phyloP scores from a whole-genome alignment of 2,797 vertebrate genomes.

The Amblyopsis hoosieri region DNA sequence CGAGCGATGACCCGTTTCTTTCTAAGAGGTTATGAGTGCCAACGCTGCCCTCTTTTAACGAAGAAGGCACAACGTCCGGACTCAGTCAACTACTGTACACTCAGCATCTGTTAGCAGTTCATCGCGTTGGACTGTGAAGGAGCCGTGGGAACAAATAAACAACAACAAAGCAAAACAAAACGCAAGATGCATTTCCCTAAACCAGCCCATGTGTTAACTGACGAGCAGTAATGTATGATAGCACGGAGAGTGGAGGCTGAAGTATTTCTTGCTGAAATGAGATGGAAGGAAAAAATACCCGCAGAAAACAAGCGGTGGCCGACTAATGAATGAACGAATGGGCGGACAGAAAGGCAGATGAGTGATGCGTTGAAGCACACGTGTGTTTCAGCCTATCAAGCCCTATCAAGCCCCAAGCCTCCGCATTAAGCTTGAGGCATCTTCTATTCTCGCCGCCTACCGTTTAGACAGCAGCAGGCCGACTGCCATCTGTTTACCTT shows the following conservation, averaged over 20 bases:
- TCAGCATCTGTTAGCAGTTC: constrained; percentile 34
- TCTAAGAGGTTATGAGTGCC: too few relatives aligned
- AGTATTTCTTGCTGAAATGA: neutral
- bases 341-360: neutral
- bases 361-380: neutral
- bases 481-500: constrained; percentile 32
- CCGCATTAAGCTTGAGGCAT: neutral
- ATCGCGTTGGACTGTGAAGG: constrained; percentile 24
- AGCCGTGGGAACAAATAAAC: constrained; percentile 27
- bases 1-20: too few relatives aligned
- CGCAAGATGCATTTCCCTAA: constrained; percentile 44
- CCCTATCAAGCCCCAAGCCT: too few relatives aligned
- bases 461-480: constrained; percentile 5
- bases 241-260: neutral
- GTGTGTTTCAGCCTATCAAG: too few relatives aligned
- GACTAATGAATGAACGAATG: neutral
- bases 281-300: neutral
- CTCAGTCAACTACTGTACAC: constrained; percentile 14
- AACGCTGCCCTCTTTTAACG: too few relatives aligned
- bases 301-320: neutral
- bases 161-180: constrained; percentile 25
- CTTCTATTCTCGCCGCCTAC: constrained; percentile 8
- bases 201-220: constrained; percentile 26
- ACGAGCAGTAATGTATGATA: constrained; percentile 13
- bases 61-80: too few relatives aligned